Evolutionary conservation across 2,888 invertebrate species (phyloP).

Genomic region (Parthenolecanium corni): DNA sequence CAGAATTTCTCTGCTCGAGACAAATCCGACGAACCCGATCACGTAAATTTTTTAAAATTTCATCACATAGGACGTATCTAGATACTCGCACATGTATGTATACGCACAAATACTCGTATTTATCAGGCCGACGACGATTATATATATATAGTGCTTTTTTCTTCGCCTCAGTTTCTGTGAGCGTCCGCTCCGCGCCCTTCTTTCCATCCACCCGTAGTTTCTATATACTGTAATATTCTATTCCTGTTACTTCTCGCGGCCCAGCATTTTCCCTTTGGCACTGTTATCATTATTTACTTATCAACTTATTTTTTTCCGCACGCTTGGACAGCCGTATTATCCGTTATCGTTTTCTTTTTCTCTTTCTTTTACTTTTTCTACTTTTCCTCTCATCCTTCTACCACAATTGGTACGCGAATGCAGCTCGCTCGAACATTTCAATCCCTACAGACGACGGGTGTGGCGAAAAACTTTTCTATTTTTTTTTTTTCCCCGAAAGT

Average conservation of each 20-base stretch:
- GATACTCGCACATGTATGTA: too few relatives aligned
- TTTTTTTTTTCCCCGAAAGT: background rate
- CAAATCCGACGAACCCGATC: too few relatives aligned
- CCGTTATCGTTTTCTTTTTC: background rate
- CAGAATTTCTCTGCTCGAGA: too few relatives aligned
- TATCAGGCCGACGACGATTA: too few relatives aligned
- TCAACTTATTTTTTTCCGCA: constrained; percentile 28
- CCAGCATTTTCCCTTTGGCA: constrained; percentile 22
- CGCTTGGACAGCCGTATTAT: constrained; percentile 23
- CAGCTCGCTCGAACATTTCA: constrained; percentile 16
- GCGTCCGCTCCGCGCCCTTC: too few relatives aligned
- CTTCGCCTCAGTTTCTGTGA: too few relatives aligned
- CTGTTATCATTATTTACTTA: constrained; percentile 26
- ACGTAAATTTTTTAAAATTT: too few relatives aligned
- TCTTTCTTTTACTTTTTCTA: background rate
- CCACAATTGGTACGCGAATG: constrained; percentile 9
- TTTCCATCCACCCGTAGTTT: too few relatives aligned
- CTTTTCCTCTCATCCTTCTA: background rate
- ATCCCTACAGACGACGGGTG: background rate
- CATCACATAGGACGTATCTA: too few relatives aligned
- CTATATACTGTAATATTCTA: too few relatives aligned
- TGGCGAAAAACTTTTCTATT: constrained; percentile 8
- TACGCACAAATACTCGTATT: too few relatives aligned
- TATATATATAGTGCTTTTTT: too few relatives aligned
- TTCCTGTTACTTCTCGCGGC: background rate